Conservation (phyloP, 2,797 vertebrate species). For the Linurgus olivaceus region DNA sequence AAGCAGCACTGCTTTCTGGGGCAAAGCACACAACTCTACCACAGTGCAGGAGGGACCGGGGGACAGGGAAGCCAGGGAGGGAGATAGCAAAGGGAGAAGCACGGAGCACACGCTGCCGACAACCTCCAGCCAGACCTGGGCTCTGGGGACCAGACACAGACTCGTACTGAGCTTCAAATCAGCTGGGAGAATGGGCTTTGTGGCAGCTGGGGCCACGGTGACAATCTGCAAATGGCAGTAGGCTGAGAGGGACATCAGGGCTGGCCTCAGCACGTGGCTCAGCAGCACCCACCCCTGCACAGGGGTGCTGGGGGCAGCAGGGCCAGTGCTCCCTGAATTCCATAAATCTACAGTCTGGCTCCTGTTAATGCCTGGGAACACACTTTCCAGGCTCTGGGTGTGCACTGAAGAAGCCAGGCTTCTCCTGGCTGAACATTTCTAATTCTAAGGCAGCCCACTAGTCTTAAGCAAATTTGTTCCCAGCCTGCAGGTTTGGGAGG, state of each 20-base stretch:
- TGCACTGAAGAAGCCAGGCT: background rate
- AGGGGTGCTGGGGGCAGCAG: background rate
- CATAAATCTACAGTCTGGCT: rapidly evolving
- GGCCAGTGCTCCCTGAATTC: background rate
- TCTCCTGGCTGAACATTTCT: background rate
- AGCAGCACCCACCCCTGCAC: background rate
- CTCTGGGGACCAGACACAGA: background rate
- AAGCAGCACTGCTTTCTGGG: conserved; percentile 6
- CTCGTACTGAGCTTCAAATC: background rate
- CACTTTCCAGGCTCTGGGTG: background rate
- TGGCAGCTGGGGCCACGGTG: background rate
- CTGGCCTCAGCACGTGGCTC: background rate
- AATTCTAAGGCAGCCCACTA: background rate
- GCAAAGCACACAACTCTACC: background rate
- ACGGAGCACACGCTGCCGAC: rapidly evolving
- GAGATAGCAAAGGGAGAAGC: background rate
- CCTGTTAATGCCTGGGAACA: background rate
- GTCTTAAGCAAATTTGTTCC: background rate
- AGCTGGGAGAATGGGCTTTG: background rate
- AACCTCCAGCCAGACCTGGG: background rate
- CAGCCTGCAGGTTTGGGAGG: background rate
- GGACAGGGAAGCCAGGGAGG: background rate
- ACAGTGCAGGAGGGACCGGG: background rate
- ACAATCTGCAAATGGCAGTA: background rate
- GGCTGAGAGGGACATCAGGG: background rate